Conservation (phyloP, 2,888 invertebrate genomes). For the Protonemura montana region DNA sequence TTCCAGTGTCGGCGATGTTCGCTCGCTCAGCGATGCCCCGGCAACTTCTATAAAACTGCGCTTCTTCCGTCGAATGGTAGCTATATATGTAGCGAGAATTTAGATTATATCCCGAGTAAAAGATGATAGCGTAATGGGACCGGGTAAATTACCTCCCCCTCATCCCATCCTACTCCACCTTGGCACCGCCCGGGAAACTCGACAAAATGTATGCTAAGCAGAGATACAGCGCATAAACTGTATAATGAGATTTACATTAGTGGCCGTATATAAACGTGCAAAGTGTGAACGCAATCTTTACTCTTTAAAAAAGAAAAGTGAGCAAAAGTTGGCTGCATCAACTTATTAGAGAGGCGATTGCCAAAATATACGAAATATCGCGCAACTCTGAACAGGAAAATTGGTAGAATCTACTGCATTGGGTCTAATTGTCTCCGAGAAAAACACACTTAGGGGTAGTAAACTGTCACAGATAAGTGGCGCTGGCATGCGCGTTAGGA, state of each 20-base stretch:
- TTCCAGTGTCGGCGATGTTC: not conserved
- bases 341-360: not conserved
- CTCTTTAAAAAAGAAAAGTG: not conserved
- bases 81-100: constrained; percentile 8
- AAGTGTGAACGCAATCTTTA: too few relatives aligned
- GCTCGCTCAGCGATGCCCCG: not conserved
- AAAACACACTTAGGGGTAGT: not conserved
- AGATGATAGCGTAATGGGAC: constrained; percentile 27
- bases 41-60: not conserved
- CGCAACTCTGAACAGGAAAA: not conserved
- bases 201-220: not conserved
- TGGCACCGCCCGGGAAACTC: not conserved
- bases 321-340: not conserved
- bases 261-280: not conserved
- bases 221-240: not conserved
- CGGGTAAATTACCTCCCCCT: constrained; percentile 7
- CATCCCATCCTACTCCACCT: not conserved
- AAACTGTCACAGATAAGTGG: not conserved
- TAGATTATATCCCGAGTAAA: constrained; percentile 18
- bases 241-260: not conserved
- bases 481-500: not conserved
- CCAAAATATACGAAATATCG: not conserved
- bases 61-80: not conserved
- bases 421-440: not conserved
- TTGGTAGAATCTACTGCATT: not conserved